Percentiles rank a stretch among this genome's conserved stretches.
Evolutionary conservation across 2,888 invertebrate species (phyloP).

Genomic region (Diaperis boleti): DNA sequence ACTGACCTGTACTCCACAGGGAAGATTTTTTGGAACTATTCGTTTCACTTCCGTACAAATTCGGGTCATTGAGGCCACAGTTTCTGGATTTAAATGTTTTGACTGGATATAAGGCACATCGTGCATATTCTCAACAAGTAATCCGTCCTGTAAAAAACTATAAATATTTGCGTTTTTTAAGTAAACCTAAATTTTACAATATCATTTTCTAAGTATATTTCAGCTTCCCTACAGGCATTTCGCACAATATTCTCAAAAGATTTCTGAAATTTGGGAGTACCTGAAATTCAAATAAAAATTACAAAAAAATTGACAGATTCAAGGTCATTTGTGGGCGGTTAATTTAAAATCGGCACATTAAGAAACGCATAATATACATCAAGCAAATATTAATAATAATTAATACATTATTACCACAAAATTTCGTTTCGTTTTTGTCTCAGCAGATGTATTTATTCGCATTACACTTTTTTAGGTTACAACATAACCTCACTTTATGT

Average conservation of each 20-base stretch:
- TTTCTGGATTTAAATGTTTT: conserved; percentile 74
- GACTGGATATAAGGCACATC: conserved; percentile 79
- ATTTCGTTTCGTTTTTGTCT: too few relatives aligned
- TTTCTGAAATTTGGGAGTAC: conserved; percentile 72
- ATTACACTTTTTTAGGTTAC: too few relatives aligned
- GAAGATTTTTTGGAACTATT: conserved; percentile 66
- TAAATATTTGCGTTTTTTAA: conserved; percentile 6
- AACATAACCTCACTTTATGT: conserved; percentile 16
- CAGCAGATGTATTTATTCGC: too few relatives aligned
- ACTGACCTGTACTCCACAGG: conserved; percentile 74
- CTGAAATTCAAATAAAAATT: conserved; percentile 59
- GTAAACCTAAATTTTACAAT: conserved; percentile 65
- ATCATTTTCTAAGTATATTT: conserved; percentile 70
- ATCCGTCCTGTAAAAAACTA: conserved; percentile 70
- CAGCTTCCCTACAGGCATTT: conserved; percentile 73
- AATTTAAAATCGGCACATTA: not conserved
- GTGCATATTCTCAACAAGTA: conserved; percentile 85
- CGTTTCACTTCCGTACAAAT: conserved; percentile 72
- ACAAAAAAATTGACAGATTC: not conserved
- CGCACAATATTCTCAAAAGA: conserved; percentile 70
- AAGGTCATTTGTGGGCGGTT: not conserved
- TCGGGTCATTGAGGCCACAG: conserved; percentile 76
- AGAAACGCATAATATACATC: too few relatives aligned
- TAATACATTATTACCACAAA: too few relatives aligned
- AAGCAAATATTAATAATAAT: too few relatives aligned